Evolutionary conservation across 2,888 invertebrate species (phyloP), one percentile per base, ranked within the genome.

Genomic region (Hirtodrosophila histrioides): DNA sequence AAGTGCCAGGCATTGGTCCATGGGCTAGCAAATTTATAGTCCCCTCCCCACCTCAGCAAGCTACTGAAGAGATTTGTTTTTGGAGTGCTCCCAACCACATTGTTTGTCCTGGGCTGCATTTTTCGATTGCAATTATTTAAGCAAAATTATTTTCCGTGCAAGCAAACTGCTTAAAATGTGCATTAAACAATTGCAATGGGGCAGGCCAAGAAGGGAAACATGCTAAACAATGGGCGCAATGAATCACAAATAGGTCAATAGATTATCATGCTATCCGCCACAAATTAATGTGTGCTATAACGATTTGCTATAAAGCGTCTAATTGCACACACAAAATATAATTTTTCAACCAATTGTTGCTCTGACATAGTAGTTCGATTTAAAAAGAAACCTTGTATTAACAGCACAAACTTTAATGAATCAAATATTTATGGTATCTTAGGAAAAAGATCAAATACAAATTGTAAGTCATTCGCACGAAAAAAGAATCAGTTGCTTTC

Each of bases 1-100:
- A 72, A 65, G 71, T 66, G 64, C 78, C 68, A 69, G 56, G 65
- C 83, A 79, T 79, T 63, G 86, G 83, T 82, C 75, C 75, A 85
- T 61, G 61, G 49, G 33, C 72, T 63, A 58, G 72, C 76, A 71
- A 82, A 79, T 85, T 82, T 86, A 79, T 86, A 61, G 78, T 58
- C 29, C 35, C 57, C 58, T 43, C 35, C 10, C 8, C 23, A 39
- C 9, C 24, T 29, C 48, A 3, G 10, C 31, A 37, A 24, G 6
- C 31, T n/a, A 23, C 11, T 33, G 37, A 55, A 41, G 23, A 56
- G 70, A 70, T 69, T 56, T 44, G 37, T 37, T 54, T 29, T 37
- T 27, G 33, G 29, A 37, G 17, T 17, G 37, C 48, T 43, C 23
- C 43, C 67, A n/a, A 27, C 27, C 68, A 51, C 54, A 51, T 75